Conservation (phyloP, 1,140 invertebrate species). For the Holcopasites calliopsidis region DNA sequence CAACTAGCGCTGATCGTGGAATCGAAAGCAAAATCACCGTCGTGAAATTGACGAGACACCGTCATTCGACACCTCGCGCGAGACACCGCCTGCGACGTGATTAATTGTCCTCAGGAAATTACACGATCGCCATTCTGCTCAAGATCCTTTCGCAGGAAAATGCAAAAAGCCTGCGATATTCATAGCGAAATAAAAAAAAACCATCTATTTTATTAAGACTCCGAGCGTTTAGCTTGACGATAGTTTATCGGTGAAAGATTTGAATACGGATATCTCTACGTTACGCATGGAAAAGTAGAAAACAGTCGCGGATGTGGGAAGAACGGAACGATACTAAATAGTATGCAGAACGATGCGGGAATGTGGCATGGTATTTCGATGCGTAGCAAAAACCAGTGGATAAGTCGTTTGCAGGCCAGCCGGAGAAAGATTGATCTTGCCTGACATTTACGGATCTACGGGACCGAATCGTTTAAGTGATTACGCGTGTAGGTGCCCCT, state of each 20-base stretch:
- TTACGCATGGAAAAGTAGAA: slow-evolving; percentile 10
- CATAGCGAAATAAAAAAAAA: no score
- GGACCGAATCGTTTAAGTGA: slow-evolving; percentile 1
- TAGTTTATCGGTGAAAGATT: background rate
- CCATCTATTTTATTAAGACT: no score
- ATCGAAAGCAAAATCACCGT: slow-evolving; percentile 51
- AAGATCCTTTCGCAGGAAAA: no score
- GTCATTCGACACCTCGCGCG: background rate
- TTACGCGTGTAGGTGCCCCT: background rate
- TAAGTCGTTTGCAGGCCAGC: slow-evolving; percentile 7
- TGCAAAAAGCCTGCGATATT: no score
- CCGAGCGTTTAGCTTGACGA: no score
- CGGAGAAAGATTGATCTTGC: slow-evolving; percentile 16
- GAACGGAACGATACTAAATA: background rate
- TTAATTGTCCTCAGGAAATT: background rate
- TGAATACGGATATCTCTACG: background rate
- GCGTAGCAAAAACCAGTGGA: slow-evolving; percentile 18
- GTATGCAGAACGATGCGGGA: background rate
- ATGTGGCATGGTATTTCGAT: slow-evolving; percentile 27
- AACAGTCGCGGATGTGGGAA: background rate
- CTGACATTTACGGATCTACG: slow-evolving; percentile 13
- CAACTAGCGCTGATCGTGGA: background rate
- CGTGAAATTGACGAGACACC: background rate
- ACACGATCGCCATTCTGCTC: no score
- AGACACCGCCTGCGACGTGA: background rate